Evolutionary conservation across 2,797 vertebrate genomes (phyloP), one percentile per base, ranked within the genome.

Genomic region (Parauchenoglanis punctatus): DNA sequence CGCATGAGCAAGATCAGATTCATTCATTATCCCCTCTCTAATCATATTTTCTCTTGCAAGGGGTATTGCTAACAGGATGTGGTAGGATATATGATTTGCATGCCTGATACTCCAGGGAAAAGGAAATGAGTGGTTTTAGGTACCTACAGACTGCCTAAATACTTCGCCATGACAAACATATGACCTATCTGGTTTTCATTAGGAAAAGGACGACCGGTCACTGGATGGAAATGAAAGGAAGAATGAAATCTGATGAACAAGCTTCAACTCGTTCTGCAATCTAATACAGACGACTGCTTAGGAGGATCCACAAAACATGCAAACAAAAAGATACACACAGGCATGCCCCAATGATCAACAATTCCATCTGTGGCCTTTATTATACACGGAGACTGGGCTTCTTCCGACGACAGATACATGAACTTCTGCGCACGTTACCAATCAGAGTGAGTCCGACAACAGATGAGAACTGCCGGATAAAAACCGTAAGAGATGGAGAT

Each of bases 61-160:
- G 46, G 5, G 18, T n/a, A 77, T 23, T 67, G 83, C 84, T 81
- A 82, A 81, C 77, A 81, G 73, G 82, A 88, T 84, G 68, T 83
- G 68, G 68, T 58, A 7, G 31, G 44, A n/a, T 40, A n/a, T 72
- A 76, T 25, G 81, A 72, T 83, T 84, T 81, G 49, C 49, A 35
- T 58, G 61, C 46, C 63, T 72, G 63, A 77, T 86, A 40, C 59
- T 76, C 17, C 52, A 65, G 58, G 73, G 75, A 67, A 86, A 84
- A 80, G 86, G 83, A 82, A 85, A 89, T 82, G 84, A 81, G 72
- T 77, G 72, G 23, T 65, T 80, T 81, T 87, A 35, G 65, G 82
- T 68, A 86, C 54, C 73, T 68, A 61, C 49, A 86, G 84, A 84
- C 70, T 46, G 76, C 28, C 40, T n/a, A 54, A 40, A 85, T 54